Base-by-base conservation (phyloP, 1,140 invertebrate genomes). In the Lamellibrachia luymesi region DNA sequence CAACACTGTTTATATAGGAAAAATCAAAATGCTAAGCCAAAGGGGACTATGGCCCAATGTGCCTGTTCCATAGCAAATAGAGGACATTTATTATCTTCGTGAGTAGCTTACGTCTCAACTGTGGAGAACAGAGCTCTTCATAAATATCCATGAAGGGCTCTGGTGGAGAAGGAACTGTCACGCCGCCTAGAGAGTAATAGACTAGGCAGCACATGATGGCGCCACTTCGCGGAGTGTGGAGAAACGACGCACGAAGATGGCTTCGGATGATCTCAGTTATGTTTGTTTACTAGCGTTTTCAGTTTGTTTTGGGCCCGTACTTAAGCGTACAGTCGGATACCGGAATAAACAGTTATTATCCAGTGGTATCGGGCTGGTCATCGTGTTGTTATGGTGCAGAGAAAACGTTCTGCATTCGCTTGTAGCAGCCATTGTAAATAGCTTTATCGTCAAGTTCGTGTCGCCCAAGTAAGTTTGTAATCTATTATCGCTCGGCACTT, bases 251-350 rank as follows among this genome's bases (percentile, higher is more conserved):
- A 22, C 64, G 64, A 80, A 80, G 64, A 80, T 80, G 64, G 64
- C 64, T 80, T 80, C 64, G 64, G 64, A 80, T 1, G 64, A 80
- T 80, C 64, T 80, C 5, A 17, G 64, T 80, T 80, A 80, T 80
- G 64, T 80, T 80, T 80, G 64, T 80, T 80, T 80, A 80, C 64
- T 80, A 80, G 64, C 64, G 64, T 80, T 80, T 80, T 80, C 64
- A 4, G 17, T 80, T 80, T 80, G 64, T 80, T 80, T 80, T 80
- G 64, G 64, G 13, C 64, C 64, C 64, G 64, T 80, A 80, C 64
- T 80, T 80, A 80, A 80, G 17, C 64, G 64, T 4, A 80, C 64
- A 17, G 64, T 10, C 64, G 64, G 64, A 17, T 80, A 80, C 25
- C 13, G 64, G 64, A 80, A 80, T 80, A 80, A 80, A 80, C 64